Evolutionary conservation across 2,113 vertebrate genomes (phyloP).

Genomic region (Philantomba maxwellii): DNA sequence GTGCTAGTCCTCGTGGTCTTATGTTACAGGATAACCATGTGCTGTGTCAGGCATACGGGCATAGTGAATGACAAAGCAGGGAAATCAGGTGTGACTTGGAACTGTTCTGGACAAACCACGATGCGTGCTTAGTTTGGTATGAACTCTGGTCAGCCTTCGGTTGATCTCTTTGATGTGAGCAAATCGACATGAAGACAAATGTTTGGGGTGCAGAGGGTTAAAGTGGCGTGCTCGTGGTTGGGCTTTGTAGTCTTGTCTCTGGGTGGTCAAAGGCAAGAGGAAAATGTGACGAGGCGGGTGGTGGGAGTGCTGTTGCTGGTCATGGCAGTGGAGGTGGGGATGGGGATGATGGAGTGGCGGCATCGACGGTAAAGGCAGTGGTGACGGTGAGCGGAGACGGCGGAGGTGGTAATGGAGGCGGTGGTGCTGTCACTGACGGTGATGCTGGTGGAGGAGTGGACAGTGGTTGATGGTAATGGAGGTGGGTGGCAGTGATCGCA

Average conservation of each 20-base stretch:
- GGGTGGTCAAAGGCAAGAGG: neutral
- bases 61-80: neutral
- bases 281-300: neutral
- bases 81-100: accelerated
- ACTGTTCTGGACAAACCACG: neutral
- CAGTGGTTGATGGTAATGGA: accelerated
- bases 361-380: accelerated
- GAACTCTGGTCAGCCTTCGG: accelerated
- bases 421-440: accelerated
- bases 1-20: neutral
- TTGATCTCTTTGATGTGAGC: neutral
- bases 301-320: accelerated
- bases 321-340: neutral
- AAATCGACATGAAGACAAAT: neutral
- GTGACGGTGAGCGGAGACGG: accelerated
- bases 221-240: neutral
- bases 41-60: neutral
- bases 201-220: neutral
- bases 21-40: neutral
- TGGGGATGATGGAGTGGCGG: no score
- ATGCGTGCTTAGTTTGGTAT: accelerated
- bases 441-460: accelerated
- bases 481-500: accelerated
- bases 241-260: neutral
- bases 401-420: accelerated